phyloP scores from a whole-genome alignment of 2,113 vertebrate genomes.

The Myrmophylax atrothorax region DNA sequence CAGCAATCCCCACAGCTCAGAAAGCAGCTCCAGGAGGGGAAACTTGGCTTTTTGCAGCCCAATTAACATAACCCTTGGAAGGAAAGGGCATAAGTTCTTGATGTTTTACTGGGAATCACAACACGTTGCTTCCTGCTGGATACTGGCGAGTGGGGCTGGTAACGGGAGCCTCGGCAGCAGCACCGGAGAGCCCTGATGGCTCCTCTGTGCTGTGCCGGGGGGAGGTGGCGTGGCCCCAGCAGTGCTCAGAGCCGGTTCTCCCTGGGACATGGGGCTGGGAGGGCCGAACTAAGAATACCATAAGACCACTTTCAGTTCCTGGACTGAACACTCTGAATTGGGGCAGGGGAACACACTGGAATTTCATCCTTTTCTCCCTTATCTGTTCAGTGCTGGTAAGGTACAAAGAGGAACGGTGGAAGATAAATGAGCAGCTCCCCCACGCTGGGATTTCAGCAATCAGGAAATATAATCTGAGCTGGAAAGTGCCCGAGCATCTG shows the following conservation, averaged over 20 bases:
- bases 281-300: neutral
- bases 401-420: neutral
- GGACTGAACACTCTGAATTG: neutral
- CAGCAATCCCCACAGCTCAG: neutral
- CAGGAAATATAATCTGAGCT: constrained; percentile 59
- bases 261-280: neutral
- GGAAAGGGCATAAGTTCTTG: neutral
- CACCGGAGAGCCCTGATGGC: rapidly evolving
- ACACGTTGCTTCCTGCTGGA: neutral
- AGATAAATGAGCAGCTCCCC: constrained; percentile 26
- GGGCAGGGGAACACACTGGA: rapidly evolving
- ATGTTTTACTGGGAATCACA: neutral
- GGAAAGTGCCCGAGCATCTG: constrained; percentile 63
- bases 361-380: neutral
- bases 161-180: neutral
- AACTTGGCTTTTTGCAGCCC: neutral
- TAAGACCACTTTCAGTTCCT: neutral
- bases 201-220: neutral
- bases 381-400: neutral
- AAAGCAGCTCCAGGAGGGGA: neutral
- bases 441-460: constrained; percentile 41
- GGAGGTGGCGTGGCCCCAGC: rapidly evolving
- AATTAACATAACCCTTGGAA: neutral
- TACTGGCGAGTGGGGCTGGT: neutral
- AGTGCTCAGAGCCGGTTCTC: rapidly evolving